Percentiles rank a stretch among this genome's conserved stretches.
These are phyloP conservation scores for Sepiola atlantica DNA, from an alignment of 2,888 invertebrate genomes.

Conservation along the genomic window DNA sequence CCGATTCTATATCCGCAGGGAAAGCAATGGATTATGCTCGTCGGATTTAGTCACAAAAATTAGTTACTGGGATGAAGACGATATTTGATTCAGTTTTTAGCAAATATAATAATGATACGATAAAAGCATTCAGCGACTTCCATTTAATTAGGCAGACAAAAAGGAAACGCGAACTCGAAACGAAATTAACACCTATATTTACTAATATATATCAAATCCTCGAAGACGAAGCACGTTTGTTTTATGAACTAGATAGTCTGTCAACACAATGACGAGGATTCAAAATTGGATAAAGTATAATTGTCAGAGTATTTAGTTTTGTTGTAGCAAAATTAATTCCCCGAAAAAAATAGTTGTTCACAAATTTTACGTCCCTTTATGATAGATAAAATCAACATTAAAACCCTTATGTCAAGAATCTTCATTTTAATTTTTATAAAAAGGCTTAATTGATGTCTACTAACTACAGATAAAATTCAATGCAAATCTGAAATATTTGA, in stretches of 20 bases:
- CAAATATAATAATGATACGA: background rate
- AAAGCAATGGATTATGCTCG: background rate
- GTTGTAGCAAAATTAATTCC: no score
- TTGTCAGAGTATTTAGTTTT: no score
- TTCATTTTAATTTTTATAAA: no score
- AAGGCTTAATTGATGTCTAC: no score
- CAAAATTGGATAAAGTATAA: no score
- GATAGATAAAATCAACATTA: no score
- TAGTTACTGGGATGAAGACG: background rate
- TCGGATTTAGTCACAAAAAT: background rate
- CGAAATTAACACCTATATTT: background rate
- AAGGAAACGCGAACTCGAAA: background rate
- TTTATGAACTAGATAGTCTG: background rate
- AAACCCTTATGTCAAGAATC: no score
- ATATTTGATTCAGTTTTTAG: constrained; percentile 7
- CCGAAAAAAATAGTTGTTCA: no score
- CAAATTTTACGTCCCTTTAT: no score
- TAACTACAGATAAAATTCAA: no score
- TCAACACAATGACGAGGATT: no score
- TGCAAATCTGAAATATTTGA: no score
- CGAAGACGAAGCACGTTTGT: background rate
- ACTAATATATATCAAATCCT: background rate
- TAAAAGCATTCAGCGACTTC: background rate
- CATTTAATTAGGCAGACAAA: background rate
- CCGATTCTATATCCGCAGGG: background rate